A percentile compares a stretch with the other conserved stretches of the same genome.
Evolutionary conservation across 2,113 vertebrate species (phyloP).

Genomic region (Clinocottus analis): DNA sequence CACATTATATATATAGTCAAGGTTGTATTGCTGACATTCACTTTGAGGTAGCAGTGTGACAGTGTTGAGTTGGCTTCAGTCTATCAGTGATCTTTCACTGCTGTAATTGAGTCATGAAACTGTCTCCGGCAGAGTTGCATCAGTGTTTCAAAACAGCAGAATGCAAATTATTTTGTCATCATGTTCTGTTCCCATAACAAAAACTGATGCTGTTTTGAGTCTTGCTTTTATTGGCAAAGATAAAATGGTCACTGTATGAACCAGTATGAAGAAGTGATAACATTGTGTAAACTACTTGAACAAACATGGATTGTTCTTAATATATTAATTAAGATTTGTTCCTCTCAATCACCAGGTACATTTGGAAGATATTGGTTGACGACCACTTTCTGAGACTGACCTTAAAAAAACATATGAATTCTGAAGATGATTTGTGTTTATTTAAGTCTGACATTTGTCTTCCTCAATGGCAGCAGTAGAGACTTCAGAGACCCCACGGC

Average conservation of each 20-base stretch:
- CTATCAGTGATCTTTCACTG: slow-evolving; percentile 16
- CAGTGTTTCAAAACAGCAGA: neutral
- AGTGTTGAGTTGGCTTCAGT: slow-evolving; percentile 8
- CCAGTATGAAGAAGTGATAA: neutral
- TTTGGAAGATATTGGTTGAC: slow-evolving; percentile 22
- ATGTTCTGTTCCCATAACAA: neutral
- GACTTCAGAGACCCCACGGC: slow-evolving; percentile 53
- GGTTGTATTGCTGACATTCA: neutral
- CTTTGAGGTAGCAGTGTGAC: neutral
- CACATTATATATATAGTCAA: slow-evolving; percentile 2
- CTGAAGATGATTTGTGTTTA: slow-evolving; percentile 39
- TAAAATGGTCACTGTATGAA: neutral
- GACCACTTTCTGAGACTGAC: slow-evolving; percentile 8
- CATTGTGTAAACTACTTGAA: neutral
- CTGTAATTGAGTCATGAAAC: slow-evolving; percentile 8
- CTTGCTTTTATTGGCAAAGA: neutral
- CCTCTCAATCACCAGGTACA: neutral
- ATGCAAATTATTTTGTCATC: neutral
- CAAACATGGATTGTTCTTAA: too few relatives aligned
- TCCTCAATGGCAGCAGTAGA: slow-evolving; percentile 41
- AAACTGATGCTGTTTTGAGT: neutral
- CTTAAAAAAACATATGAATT: slow-evolving; percentile 33
- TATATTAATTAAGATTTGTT: slow-evolving; percentile 1
- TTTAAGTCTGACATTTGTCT: slow-evolving; percentile 58
- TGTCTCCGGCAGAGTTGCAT: neutral